phyloP scores from a whole-genome alignment of 2,113 vertebrate species.

The Erpornis zantholeuca region DNA sequence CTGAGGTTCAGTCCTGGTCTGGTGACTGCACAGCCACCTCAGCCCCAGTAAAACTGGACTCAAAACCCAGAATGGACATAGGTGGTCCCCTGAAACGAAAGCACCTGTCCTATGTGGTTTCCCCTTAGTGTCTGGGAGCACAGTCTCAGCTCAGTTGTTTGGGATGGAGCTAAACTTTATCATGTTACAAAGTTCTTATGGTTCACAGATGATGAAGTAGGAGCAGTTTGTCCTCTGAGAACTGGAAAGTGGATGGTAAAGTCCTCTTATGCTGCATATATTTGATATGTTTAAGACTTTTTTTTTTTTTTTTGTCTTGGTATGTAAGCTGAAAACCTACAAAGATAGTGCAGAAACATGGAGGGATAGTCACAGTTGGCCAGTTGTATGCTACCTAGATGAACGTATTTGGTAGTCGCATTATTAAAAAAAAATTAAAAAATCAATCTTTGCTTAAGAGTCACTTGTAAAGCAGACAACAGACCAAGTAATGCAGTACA shows the following conservation, averaged over 20 bases:
- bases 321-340: conserved; percentile 7
- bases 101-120: conserved; percentile 72
- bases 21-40: conserved; percentile 23
- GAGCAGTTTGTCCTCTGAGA: neutral
- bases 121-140: conserved; percentile 41
- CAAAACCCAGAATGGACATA: conserved; percentile 59
- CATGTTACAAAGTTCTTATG: conserved; percentile 27
- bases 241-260: conserved; percentile 36
- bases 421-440: neutral
- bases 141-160: neutral
- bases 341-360: neutral
- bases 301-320: neutral
- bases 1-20: conserved; percentile 34
- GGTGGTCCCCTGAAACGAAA: conserved; percentile 65
- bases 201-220: conserved; percentile 1
- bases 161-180: conserved; percentile 53
- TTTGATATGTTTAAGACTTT: neutral
- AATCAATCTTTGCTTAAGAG: neutral
- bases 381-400: conserved; percentile 54
- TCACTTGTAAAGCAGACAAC: neutral
- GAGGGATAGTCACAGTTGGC: conserved; percentile 42
- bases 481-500: conserved; percentile 21
- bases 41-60: conserved; percentile 55
- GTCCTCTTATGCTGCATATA: conserved; percentile 24
- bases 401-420: conserved; percentile 28